A percentile compares a stretch with the other conserved stretches of the same genome.
These are phyloP conservation scores for Harmothoe impar DNA, from an alignment of 2,888 invertebrate genomes.

Conservation along the genomic window DNA sequence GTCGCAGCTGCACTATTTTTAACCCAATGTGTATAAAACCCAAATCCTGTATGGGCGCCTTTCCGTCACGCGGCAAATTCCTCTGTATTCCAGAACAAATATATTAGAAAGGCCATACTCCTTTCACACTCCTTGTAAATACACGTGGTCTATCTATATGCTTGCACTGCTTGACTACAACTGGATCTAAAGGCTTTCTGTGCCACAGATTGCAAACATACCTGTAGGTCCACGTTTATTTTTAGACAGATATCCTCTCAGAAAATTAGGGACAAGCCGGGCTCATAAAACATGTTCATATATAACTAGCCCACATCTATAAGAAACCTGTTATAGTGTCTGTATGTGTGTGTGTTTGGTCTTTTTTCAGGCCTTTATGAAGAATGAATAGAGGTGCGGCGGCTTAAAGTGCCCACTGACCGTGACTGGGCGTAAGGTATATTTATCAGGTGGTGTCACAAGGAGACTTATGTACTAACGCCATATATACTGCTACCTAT, in stretches of 20 bases:
- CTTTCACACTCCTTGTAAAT: background rate
- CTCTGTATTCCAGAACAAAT: background rate
- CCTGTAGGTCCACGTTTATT: too few species aligned
- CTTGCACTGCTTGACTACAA: background rate
- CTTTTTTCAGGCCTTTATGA: background rate
- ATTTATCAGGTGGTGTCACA: too few species aligned
- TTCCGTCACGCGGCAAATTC: background rate
- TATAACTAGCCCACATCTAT: background rate
- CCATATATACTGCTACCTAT: too few species aligned
- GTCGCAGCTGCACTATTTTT: too few species aligned
- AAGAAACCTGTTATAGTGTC: background rate
- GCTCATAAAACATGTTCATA: background rate
- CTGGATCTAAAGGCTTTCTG: background rate
- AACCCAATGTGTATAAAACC: too few species aligned
- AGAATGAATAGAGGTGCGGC: background rate
- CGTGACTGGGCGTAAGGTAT: background rate
- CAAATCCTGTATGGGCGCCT: background rate
- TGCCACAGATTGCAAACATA: too few species aligned
- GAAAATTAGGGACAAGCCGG: background rate
- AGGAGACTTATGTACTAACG: too few species aligned
- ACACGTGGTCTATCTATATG: background rate
- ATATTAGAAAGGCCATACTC: background rate
- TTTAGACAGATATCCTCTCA: background rate
- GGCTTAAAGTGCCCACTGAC: background rate
- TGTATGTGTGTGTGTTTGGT: background rate